phyloP scores from a whole-genome alignment of 1,140 invertebrate genomes.

The Drosophila nasuta region DNA sequence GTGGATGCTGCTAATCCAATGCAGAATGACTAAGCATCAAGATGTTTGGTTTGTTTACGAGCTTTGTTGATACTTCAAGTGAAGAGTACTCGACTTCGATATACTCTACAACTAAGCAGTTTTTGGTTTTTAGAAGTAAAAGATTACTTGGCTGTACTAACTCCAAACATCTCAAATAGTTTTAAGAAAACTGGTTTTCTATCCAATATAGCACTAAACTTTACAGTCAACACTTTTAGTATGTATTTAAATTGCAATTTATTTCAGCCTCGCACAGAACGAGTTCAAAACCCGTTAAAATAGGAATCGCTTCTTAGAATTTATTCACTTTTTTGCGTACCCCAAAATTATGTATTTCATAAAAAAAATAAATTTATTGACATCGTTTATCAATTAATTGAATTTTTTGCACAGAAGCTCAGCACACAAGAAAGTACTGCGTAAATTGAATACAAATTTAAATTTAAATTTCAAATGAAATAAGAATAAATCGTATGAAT shows the following conservation, averaged over 20 bases:
- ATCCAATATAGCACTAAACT: not conserved
- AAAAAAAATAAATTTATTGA: not conserved
- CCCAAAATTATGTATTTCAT: not conserved
- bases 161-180: too few species aligned
- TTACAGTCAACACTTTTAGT: not conserved
- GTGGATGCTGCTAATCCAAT: slow-evolving; percentile 23
- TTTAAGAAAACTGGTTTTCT: too few species aligned
- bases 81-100: not conserved
- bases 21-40: slow-evolving; percentile 13
- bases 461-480: not conserved
- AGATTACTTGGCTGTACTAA: too few species aligned
- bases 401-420: not conserved
- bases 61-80: slow-evolving; percentile 9
- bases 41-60: slow-evolving; percentile 13
- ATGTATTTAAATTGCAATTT: not conserved
- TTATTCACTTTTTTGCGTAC: not conserved
- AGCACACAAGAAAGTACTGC: too few species aligned
- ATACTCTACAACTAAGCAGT: not conserved
- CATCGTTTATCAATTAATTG: not conserved
- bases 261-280: not conserved
- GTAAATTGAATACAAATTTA: too few species aligned
- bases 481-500: not conserved
- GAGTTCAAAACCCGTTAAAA: not conserved
- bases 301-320: not conserved
- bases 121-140: too few species aligned